Base-by-base conservation (phyloP, 1,140 invertebrate species). In the Ectropis grisescens region DNA sequence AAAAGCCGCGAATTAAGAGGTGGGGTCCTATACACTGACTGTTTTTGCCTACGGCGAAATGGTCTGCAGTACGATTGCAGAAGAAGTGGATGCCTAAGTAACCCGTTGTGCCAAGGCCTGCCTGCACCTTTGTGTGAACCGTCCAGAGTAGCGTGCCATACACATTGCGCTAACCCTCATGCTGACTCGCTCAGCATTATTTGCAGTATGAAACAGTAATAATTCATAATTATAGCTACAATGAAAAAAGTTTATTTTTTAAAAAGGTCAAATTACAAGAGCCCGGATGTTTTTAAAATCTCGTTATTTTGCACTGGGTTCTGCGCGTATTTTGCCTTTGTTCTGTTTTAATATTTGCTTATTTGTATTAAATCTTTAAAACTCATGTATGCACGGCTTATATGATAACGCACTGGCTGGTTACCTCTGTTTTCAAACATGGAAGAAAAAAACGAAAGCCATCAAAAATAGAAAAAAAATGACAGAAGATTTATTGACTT, bases 11-110 rank as follows among this genome's bases (percentile, higher is more conserved):
- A 92, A 39, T 65, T 92, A 15, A 82, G 88, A 5, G 83, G 82
- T 7, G 85, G 90, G 34, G 76, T 87, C 25, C 68, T 91, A 22
- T 85, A 88, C 29, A 86, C 85, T 13, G 86, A 86, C 27, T 92
- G 90, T 38, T 85, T 88, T 32, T 93, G 90, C 42, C 84, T 90
- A 8, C 88, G 87, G 40, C 82, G 89, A 13, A 91, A 92, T 57
- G 90, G 90, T 0, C 58, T 92, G 8, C 90, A 92, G 62, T 89
- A 91, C 49, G 86, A 89, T 29, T 93, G 90, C 40, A 84, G 86
- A 10, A 81, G 90, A 34, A 85, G 74, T 40, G 84, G 88, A 29
- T 92, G 90, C 45, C 86, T 87, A 50, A 86, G 86, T 13, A 87
- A 84, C 9, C 87, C 87, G 0, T 80, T 84, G 13, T 92, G 90